Base-by-base conservation (phyloP, 1,140 invertebrate genomes). In the Oreohelix idahoensis region DNA sequence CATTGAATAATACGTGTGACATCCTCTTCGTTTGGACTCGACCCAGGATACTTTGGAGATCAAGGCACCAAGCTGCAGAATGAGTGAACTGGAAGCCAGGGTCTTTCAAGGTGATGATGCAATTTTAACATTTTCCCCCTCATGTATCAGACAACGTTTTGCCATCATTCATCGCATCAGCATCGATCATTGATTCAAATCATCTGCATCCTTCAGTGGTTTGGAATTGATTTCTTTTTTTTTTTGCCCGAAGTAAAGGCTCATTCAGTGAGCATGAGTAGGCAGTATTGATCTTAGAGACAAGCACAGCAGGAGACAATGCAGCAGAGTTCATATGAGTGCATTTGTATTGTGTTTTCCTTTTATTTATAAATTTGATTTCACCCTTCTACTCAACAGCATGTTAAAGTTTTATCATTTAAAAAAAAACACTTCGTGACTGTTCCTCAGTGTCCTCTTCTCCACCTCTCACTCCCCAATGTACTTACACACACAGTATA, bases 1-100 rank as follows among this genome's bases (percentile, higher is more conserved):
- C 71, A 82, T 70, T 82, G 80, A 82, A 63, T 74, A 51, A 58
- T 71, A 75, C 87, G 77, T 84, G 89, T 80, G 89, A 79, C 78
- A 45, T 75, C 66, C 53, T 71, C 84, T 70, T 79, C 79, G 79
- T 77, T 78, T 82, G 74, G 63, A 84, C 79, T 70, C 79, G 78
- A 63, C 13, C 32, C 80, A 63, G 58, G 80, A 49, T 42, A 42
- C 29, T 66, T 38, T 69, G 69, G 45, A 38, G 35, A 74, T 58
- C 70, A 73, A 75, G 71, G 39, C 66, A 81, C 70, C 79, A 81
- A 29, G 75, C 80, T 74, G 80, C 80, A 82, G 80, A 82, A 83
- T 84, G 83, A 77, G 83, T 84, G 77, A 84, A 84, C 83, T 84
- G 74, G 83, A 84, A 42, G 36, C 76, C 73, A 83, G 83, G 39